A percentile compares a stretch with the other conserved stretches of the same genome.
phyloP scores from a whole-genome alignment of 2,113 vertebrate genomes.

The Sitta europaea region DNA sequence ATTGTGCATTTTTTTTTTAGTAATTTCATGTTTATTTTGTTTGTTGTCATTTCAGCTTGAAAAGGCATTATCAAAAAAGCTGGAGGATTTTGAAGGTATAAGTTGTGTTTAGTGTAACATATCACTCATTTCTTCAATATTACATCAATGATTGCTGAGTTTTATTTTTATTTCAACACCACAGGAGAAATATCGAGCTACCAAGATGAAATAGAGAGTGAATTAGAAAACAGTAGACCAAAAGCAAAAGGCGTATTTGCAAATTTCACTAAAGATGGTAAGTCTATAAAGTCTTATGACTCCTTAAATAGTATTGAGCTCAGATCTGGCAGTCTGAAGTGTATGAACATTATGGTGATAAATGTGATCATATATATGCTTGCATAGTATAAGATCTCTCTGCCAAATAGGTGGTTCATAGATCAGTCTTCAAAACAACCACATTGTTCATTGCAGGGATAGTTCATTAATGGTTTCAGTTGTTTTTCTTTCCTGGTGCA shows the following conservation, averaged over 20 bases:
- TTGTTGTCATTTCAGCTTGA: conserved; percentile 79
- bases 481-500: background rate
- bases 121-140: background rate
- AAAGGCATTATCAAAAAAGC: conserved; percentile 84
- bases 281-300: conserved; percentile 12
- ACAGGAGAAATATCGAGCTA: conserved; percentile 90
- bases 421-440: background rate
- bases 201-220: conserved; percentile 92
- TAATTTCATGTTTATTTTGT: background rate
- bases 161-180: background rate
- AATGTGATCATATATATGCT: background rate
- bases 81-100: conserved; percentile 92
- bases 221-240: conserved; percentile 85
- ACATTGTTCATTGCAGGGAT: background rate
- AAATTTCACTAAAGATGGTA: conserved; percentile 81
- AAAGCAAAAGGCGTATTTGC: conserved; percentile 86
- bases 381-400: background rate
- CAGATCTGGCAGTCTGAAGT: background rate
- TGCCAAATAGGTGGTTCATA: background rate
- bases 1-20: background rate
- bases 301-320: background rate
- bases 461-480: background rate
- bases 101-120: background rate
- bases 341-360: background rate
- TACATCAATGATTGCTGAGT: background rate